Evolutionary conservation across 2,113 vertebrate species (phyloP).

Genomic region (Leucoraja erinaceus): DNA sequence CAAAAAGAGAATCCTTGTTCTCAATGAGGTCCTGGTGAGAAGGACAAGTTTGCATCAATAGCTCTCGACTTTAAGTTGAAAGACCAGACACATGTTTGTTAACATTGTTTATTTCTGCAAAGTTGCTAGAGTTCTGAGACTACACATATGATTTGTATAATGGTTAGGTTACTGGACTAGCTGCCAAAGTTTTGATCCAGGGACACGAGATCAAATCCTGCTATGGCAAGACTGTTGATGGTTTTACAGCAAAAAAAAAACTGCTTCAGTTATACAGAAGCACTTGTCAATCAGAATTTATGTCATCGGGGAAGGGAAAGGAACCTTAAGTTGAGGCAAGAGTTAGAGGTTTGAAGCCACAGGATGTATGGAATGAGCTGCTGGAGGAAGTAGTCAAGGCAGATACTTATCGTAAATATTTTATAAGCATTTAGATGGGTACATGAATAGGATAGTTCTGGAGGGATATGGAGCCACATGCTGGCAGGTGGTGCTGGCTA

Average conservation of each 20-base stretch:
- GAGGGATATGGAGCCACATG: no score
- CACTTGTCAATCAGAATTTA: background rate
- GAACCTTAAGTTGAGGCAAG: background rate
- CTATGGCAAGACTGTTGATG: background rate
- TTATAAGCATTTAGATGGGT: no score
- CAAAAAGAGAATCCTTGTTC: background rate
- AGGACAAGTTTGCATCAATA: background rate
- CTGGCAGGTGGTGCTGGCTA: no score
- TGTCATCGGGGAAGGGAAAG: background rate
- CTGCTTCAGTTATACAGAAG: background rate
- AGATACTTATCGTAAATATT: no score
- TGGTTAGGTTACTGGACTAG: no score
- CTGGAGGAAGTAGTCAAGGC: no score
- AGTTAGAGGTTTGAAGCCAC: background rate
- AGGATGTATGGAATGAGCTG: no score
- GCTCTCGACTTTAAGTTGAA: background rate
- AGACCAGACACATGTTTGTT: background rate
- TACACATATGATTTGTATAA: no score
- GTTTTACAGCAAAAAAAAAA: background rate
- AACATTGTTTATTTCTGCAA: background rate
- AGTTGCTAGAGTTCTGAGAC: no score
- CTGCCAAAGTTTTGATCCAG: no score
- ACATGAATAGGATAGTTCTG: no score
- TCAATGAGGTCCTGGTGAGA: background rate
- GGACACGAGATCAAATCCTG: no score